Evolutionary conservation across 2,888 invertebrate species (phyloP).

Genomic region (Carcina quercana): DNA sequence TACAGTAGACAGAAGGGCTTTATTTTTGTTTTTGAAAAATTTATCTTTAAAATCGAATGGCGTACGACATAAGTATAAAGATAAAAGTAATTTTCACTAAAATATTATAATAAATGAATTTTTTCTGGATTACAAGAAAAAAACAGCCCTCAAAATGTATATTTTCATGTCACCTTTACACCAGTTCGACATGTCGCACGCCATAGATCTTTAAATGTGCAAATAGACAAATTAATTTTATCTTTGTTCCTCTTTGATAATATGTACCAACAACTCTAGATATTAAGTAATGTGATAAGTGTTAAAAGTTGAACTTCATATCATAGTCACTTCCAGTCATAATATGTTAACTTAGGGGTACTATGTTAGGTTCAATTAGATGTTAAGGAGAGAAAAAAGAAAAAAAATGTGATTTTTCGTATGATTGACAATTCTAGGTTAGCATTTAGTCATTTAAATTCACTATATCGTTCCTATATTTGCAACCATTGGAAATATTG

Average conservation of each 20-base stretch:
- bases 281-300: constrained; percentile 56
- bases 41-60: constrained; percentile 29
- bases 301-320: constrained; percentile 56
- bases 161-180: too few species aligned
- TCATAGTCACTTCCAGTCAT: constrained; percentile 74
- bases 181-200: too few species aligned
- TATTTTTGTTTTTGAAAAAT: constrained; percentile 28
- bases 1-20: constrained; percentile 37
- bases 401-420: constrained; percentile 55
- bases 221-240: constrained; percentile 31
- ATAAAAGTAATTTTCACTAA: too few species aligned
- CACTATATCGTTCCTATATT: constrained; percentile 60
- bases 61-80: too few species aligned
- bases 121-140: too few species aligned
- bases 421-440: constrained; percentile 43
- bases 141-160: too few species aligned
- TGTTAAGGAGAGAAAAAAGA: constrained; percentile 34
- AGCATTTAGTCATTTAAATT: constrained; percentile 39
- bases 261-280: constrained; percentile 39
- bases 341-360: constrained; percentile 67
- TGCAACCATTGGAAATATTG: constrained; percentile 44
- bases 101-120: too few species aligned
- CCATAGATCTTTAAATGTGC: too few species aligned
- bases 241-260: constrained; percentile 55
- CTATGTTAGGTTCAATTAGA: constrained; percentile 40